phyloP scores from a whole-genome alignment of 2,797 vertebrate species.

The Novumbra hubbsi region DNA sequence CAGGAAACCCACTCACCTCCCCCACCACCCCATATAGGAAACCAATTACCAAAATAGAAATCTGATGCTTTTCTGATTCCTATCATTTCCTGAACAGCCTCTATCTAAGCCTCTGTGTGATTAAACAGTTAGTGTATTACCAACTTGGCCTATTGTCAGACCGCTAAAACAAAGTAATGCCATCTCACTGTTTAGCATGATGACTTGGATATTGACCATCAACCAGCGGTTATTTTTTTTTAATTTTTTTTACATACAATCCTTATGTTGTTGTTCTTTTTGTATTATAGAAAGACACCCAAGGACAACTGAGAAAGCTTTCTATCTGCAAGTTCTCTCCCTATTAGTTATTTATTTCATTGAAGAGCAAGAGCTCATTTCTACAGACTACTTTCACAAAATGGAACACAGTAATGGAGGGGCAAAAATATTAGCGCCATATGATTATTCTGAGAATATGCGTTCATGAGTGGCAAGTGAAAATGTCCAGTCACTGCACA shows the following conservation, averaged over 20 bases:
- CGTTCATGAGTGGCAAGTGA: background rate
- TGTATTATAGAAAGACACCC: background rate
- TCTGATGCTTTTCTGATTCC: background rate
- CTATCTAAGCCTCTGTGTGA: background rate
- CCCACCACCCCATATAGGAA: background rate
- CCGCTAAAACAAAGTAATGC: background rate
- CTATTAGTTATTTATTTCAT: background rate
- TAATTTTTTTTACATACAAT: background rate
- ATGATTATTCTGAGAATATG: background rate
- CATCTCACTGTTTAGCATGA: background rate
- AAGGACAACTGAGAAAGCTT: constrained; percentile 2
- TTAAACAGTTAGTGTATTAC: background rate
- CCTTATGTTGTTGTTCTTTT: background rate
- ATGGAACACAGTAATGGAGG: background rate
- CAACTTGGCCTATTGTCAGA: background rate
- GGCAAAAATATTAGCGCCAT: background rate
- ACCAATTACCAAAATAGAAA: background rate
- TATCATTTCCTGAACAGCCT: background rate
- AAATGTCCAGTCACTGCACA: background rate
- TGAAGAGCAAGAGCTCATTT: background rate
- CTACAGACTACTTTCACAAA: background rate
- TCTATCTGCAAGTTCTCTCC: no score
- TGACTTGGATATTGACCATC: background rate
- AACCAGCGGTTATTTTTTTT: background rate
- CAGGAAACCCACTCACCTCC: constrained; percentile 4